phyloP scores from a whole-genome alignment of 2,888 invertebrate species.

The Gibbula magus region DNA sequence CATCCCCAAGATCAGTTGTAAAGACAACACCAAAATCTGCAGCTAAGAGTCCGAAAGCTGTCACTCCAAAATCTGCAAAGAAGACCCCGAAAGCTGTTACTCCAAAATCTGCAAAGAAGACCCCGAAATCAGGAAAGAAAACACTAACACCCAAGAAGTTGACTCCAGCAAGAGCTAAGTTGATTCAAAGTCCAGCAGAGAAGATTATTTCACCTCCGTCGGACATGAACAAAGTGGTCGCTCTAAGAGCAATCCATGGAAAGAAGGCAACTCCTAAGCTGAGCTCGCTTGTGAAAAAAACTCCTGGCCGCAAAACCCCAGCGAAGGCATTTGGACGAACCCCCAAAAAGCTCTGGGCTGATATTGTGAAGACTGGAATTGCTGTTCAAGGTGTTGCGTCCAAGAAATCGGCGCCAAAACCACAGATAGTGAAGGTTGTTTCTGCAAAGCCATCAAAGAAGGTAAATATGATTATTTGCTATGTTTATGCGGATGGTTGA shows the following conservation, averaged over 20 bases:
- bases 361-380: slow-evolving; percentile 61
- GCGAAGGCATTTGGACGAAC: slow-evolving; percentile 27
- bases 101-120: slow-evolving; percentile 44
- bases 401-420: slow-evolving; percentile 39
- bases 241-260: slow-evolving; percentile 68
- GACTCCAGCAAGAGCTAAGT: slow-evolving; percentile 2
- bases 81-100: slow-evolving; percentile 44
- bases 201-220: slow-evolving; percentile 48
- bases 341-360: slow-evolving; percentile 59
- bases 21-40: slow-evolving; percentile 15
- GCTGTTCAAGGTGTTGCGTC: slow-evolving; percentile 41
- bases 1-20: slow-evolving; percentile 15
- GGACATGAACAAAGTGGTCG: slow-evolving; percentile 62
- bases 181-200: slow-evolving; percentile 35
- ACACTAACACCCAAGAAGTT: slow-evolving; percentile 23
- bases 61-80: slow-evolving; percentile 17
- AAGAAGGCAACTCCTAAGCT: slow-evolving; percentile 66
- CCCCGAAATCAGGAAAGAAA: slow-evolving; percentile 29
- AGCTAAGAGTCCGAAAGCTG: not conserved
- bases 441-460: slow-evolving; percentile 19
- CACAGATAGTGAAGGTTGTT: slow-evolving; percentile 23
- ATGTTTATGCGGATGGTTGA: not conserved
- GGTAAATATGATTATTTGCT: not conserved
- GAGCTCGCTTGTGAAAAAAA: slow-evolving; percentile 32
- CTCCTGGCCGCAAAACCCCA: slow-evolving; percentile 25